phyloP scores from a whole-genome alignment of 2,113 vertebrate genomes.

The Crotalus tigris region DNA sequence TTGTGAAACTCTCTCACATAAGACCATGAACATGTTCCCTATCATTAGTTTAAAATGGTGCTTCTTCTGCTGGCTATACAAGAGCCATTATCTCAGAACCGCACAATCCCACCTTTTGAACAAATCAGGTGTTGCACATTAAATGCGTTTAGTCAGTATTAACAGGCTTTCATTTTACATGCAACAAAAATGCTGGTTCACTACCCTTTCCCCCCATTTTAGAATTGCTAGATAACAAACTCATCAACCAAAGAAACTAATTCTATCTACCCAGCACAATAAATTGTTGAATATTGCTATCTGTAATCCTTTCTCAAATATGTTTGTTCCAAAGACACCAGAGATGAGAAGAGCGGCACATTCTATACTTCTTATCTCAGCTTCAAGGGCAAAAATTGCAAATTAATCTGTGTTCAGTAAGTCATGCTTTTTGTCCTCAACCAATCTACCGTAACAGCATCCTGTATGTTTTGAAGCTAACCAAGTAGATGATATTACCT shows the following conservation, averaged over 20 bases:
- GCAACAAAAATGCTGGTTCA: conserved; percentile 25
- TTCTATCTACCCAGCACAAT: conserved; percentile 11
- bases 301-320: not conserved
- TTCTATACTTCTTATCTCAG: conserved; percentile 1
- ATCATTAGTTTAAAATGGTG: not conserved
- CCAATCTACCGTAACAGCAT: not conserved
- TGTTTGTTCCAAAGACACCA: not conserved
- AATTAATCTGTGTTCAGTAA: not conserved
- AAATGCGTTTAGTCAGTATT: conserved; percentile 50
- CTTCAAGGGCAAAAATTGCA: conserved; percentile 8
- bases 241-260: conserved; percentile 18
- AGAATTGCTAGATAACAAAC: conserved; percentile 39
- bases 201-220: conserved; percentile 31
- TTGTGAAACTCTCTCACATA: conserved; percentile 6
- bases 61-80: conserved; percentile 26
- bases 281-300: not conserved
- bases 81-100: conserved; percentile 39
- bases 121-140: conserved; percentile 20
- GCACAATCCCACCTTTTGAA: conserved; percentile 38
- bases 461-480: not conserved
- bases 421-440: conserved; percentile 1
- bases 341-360: not conserved
- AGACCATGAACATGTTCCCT: not conserved
- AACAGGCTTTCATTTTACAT: conserved; percentile 39
- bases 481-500: not conserved